Evolutionary conservation across 2,888 invertebrate species (phyloP).

Genomic region (Drosophila anomalata): DNA sequence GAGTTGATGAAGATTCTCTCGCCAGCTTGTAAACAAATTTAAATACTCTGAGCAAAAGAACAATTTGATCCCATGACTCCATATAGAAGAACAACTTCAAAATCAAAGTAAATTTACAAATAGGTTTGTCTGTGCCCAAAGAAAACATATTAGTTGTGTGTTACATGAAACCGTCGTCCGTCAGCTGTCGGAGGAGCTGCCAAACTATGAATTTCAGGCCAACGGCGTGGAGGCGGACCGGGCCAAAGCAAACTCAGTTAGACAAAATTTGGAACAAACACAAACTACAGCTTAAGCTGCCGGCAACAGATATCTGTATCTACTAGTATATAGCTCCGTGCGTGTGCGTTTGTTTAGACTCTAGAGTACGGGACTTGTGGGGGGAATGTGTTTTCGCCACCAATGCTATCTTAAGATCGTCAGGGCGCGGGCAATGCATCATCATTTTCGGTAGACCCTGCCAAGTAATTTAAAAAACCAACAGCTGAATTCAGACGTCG

Average conservation of each 20-base stretch:
- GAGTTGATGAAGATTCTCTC: background rate
- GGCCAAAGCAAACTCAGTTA: constrained; percentile 17
- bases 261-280: constrained; percentile 70
- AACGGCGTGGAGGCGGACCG: constrained; percentile 33
- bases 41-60: constrained; percentile 15
- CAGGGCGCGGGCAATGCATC: constrained; percentile 46
- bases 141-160: constrained; percentile 74
- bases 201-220: constrained; percentile 42
- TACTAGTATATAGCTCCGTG: background rate
- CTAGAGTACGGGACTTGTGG: constrained; percentile 2
- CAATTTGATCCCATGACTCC: background rate
- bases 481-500: constrained; percentile 62
- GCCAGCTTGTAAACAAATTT: background rate
- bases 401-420: constrained; percentile 36
- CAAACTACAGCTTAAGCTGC: constrained; percentile 59
- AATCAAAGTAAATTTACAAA: constrained; percentile 48
- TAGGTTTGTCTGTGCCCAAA: constrained; percentile 50
- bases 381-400: constrained; percentile 33
- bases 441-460: constrained; percentile 70
- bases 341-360: constrained; percentile 6
- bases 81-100: constrained; percentile 16
- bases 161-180: constrained; percentile 54
- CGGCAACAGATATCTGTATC: constrained; percentile 32
- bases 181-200: constrained; percentile 20
- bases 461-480: constrained; percentile 81